Percentiles rank a stretch among this genome's conserved stretches.
Conservation (phyloP, 2,888 invertebrate genomes). For the Drosophila paranaensis region DNA sequence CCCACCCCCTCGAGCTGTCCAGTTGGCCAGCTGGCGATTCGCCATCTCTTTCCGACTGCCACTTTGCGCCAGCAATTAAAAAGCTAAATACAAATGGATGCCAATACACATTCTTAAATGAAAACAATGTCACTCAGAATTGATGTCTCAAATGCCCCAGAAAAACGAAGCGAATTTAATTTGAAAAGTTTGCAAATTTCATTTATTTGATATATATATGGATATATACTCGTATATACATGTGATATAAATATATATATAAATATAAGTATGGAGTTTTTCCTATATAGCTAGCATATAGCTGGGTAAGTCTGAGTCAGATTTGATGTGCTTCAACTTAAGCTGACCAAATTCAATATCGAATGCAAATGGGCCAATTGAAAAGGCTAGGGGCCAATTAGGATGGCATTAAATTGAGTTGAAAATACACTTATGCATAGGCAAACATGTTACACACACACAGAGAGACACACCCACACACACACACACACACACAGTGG, state of each 20-base stretch:
- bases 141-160: constrained; percentile 6
- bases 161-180: constrained; percentile 9
- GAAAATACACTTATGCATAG: constrained; percentile 2
- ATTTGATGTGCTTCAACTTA: neutral
- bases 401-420: constrained; percentile 26
- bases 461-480: too few species aligned
- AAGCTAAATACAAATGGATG: constrained; percentile 23
- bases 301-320: neutral
- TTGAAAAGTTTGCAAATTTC: constrained; percentile 9
- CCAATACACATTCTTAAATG: constrained; percentile 16
- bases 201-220: neutral
- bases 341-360: constrained; percentile 3
- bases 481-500: too few species aligned
- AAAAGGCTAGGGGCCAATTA: constrained; percentile 21
- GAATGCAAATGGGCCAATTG: constrained; percentile 12
- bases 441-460: constrained; percentile 4
- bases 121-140: constrained; percentile 19
- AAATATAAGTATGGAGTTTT: too few species aligned
- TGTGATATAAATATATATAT: neutral
- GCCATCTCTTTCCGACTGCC: neutral
- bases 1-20: constrained; percentile 9
- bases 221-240: neutral
- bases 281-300: neutral
- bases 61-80: constrained; percentile 21
- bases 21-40: constrained; percentile 1